Conservation (phyloP, 2,888 invertebrate genomes). For the Prosopocoilus inquinatus region DNA sequence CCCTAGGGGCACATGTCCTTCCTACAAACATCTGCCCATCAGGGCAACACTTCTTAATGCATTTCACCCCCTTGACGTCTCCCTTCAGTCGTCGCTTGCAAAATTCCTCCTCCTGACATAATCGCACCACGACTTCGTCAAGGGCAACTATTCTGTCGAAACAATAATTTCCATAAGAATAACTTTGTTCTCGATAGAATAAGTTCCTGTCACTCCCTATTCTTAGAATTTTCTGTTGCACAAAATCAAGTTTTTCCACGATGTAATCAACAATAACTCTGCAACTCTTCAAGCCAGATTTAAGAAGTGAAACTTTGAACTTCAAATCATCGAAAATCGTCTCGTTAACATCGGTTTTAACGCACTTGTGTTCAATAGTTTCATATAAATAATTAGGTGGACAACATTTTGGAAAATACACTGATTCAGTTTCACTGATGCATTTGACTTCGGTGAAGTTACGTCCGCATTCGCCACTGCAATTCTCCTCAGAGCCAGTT, state of each 20-base stretch:
- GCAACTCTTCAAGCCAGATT: slow-evolving; percentile 35
- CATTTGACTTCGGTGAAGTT: neutral
- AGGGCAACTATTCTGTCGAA: slow-evolving; percentile 26
- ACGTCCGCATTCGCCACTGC: neutral
- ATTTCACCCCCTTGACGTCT: slow-evolving; percentile 29
- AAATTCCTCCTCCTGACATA: slow-evolving; percentile 30
- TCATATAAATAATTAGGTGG: slow-evolving; percentile 24
- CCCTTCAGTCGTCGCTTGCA: slow-evolving; percentile 4
- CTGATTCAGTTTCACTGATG: slow-evolving; percentile 1
- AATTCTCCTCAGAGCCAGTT: neutral
- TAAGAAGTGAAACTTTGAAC: slow-evolving; percentile 26
- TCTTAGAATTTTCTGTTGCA: neutral
- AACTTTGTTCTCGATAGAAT: slow-evolving; percentile 1
- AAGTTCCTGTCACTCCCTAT: slow-evolving; percentile 1
- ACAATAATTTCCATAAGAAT: slow-evolving; percentile 23
- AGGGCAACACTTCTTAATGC: slow-evolving; percentile 58
- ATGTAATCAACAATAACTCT: slow-evolving; percentile 31
- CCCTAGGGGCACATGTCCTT: slow-evolving; percentile 32
- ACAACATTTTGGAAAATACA: slow-evolving; percentile 27
- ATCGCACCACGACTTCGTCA: slow-evolving; percentile 28
- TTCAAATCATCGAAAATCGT: slow-evolving; percentile 9
- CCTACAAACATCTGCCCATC: slow-evolving; percentile 53
- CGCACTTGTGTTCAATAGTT: slow-evolving; percentile 21
- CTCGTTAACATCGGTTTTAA: slow-evolving; percentile 5
- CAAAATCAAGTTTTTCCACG: neutral